These are phyloP conservation scores for Eumeta japonica DNA, from an alignment of 1,140 invertebrate genomes.

Conservation along the genomic window DNA sequence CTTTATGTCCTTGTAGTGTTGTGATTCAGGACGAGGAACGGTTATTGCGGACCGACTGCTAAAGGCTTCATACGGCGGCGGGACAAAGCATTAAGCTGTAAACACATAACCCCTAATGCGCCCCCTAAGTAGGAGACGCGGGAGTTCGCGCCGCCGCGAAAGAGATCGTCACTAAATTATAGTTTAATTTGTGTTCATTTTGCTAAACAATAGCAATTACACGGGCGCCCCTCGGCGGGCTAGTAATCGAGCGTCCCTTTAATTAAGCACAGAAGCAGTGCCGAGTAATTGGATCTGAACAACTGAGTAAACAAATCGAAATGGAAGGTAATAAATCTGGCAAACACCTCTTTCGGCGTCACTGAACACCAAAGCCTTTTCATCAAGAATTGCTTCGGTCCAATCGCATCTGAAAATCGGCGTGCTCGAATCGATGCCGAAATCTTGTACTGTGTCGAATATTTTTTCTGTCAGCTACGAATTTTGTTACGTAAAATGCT, in stretches of 20 bases:
- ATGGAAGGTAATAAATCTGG: conserved; percentile 54
- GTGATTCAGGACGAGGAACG: too few species aligned
- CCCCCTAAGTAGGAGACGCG: conserved; percentile 6
- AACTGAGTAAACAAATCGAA: conserved; percentile 57
- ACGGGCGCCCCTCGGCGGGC: conserved; percentile 54
- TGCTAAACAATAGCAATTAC: conserved; percentile 59
- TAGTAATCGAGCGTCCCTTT: conserved; percentile 57
- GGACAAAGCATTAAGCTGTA: too few species aligned
- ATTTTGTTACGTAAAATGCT: too few species aligned
- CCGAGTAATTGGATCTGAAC: conserved; percentile 58
- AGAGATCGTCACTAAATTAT: conserved; percentile 57
- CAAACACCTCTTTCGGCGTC: conserved; percentile 50
- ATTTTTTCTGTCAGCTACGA: too few species aligned
- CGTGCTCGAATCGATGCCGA: too few species aligned
- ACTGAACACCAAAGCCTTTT: conserved; percentile 23
- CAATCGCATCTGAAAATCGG: conserved; percentile 19
- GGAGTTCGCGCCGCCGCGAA: conserved; percentile 42
- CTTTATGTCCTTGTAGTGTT: too few species aligned
- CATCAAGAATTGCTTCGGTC: conserved; percentile 32
- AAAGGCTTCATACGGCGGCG: too few species aligned
- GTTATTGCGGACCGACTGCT: too few species aligned
- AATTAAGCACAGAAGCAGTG: conserved; percentile 58
- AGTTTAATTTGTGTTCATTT: conserved; percentile 58
- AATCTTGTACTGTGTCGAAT: too few species aligned
- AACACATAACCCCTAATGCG: too few species aligned